Evolutionary conservation across 1,140 invertebrate species (phyloP), one percentile per base, ranked within the genome.

Genomic region (Eufriesea mexicana): DNA sequence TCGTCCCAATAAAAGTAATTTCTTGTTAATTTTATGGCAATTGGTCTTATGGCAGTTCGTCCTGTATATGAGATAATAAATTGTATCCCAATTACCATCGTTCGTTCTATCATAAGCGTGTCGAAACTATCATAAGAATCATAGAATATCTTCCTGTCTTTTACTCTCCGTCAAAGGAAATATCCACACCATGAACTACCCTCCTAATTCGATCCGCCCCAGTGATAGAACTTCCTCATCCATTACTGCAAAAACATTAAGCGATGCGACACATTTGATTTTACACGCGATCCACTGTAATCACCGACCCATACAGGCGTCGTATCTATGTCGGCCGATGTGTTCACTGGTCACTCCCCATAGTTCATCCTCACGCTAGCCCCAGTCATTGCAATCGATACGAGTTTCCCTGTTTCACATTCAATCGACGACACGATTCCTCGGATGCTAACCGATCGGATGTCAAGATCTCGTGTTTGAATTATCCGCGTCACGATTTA

Each of bases 371-470:
- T 23, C 28, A 20, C 28, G 12, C 55, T 9, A 54, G 54, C 23
- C 47, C 8, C 6, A 10, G 6, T n/a, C 51, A 28, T 54, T 4
- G 57, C 25, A 59, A 78, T 71, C 77, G 67, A 79, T 57, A 68
- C 23, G 18, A 8, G n/a, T 47, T 12, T 6, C 23, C 55, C n/a
- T 18, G 4, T 45, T 54, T n/a, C 35, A 12, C 7, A n/a, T 12
- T 12, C 71, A 28, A 5, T n/a, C 49, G 25, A 55, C 62, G 47
- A 66, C 74, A 35, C 66, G 47, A 45, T 71, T 23, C n/a, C 62
- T 10, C 28, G 49, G n/a, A 75, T 67, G 20, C 51, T 51, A 75
- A 75, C 61, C 75, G 75, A 81, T 81, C 64, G 79, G 68, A 23
- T 62, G 62, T 35, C 16, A 51, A 47, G 42, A 70, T 67, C 25